Evolutionary conservation across 2,797 vertebrate species (phyloP).

Genomic region (Gouania willdenowi): DNA sequence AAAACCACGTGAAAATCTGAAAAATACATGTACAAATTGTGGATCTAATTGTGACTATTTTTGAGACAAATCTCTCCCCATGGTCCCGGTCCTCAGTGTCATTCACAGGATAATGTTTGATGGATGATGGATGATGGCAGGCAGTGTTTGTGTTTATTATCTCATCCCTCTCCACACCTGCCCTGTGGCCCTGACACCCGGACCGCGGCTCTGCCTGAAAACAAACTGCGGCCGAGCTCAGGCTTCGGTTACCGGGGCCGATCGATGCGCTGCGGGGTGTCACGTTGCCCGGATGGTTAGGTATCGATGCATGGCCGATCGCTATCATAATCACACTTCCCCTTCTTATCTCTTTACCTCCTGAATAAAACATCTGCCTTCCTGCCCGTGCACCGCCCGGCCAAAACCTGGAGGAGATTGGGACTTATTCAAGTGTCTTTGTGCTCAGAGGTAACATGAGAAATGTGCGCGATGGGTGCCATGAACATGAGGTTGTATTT

Average conservation of each 20-base stretch:
- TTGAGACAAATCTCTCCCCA: no score
- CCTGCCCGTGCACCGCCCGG: slow-evolving; percentile 51
- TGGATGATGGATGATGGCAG: slow-evolving; percentile 27
- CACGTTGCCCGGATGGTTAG: slow-evolving; percentile 61
- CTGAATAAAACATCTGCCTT: slow-evolving; percentile 81
- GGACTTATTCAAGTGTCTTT: slow-evolving; percentile 44
- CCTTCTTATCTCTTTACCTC: slow-evolving; percentile 74
- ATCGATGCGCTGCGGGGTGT: slow-evolving; percentile 71
- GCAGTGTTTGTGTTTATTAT: slow-evolving; percentile 35
- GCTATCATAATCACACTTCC: slow-evolving; percentile 82
- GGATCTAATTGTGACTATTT: no score
- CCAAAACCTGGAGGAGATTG: slow-evolving; percentile 44
- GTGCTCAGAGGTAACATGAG: slow-evolving; percentile 42
- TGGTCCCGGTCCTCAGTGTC: no score
- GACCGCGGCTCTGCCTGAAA: slow-evolving; percentile 66
- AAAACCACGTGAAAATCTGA: no score
- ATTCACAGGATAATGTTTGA: no score
- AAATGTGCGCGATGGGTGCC: slow-evolving; percentile 21
- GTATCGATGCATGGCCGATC: slow-evolving; percentile 72
- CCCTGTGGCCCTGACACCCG: slow-evolving; percentile 40
- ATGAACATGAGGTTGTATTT: slow-evolving; percentile 33
- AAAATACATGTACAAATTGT: no score
- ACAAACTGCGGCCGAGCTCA: slow-evolving; percentile 66
- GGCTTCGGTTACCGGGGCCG: slow-evolving; percentile 57
- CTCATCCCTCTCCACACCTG: slow-evolving; percentile 28